Base-by-base conservation (phyloP, 2,113 vertebrate species). In the Eulemur rufifrons region DNA sequence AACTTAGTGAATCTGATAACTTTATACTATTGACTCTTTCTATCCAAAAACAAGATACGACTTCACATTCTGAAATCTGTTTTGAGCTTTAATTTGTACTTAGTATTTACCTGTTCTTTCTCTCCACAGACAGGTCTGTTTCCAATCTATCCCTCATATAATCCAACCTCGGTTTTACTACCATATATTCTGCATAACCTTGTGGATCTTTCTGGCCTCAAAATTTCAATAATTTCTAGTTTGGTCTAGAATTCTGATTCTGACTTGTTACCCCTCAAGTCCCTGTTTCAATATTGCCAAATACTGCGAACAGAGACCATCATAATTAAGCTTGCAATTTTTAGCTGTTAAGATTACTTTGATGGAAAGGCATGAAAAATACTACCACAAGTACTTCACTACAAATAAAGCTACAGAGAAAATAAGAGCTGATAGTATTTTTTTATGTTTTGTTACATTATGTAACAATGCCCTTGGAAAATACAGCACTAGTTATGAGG, bases 341-440 rank as follows among this genome's bases (percentile, higher is more conserved):
- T 94, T 83, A 93, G 56, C n/a, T 92, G 8, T 71, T 85, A 86
- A 78, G n/a, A 86, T 32, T 92, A 91, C 42, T 77, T 82, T 83
- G 32, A 39, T 56, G n/a, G 34, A 61, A 91, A 93, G 47, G 32
- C 12, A 92, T 17, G 27, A 61, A 29, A 92, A 86, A 37, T n/a
- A 93, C 74, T 77, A 89, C 42, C 23, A 77, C 61, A 85, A 97
- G 54, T 89, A 45, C 37, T 69, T 93, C 76, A 76, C 27, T 86
- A 89, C 18, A 84, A 14, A 63, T 68, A 61, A 87, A 61, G 10
- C 20, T 73, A 93, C 9, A 92, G 20, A 87, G 37, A 86, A 42
- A 92, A 81, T 86, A 29, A 50, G n/a, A 92, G 39, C 12, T 77
- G 3, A 39, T 59, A 56, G 12, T 42, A 2, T 86, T 95, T 69